phyloP scores from a whole-genome alignment of 2,888 invertebrate species.

The Neoascia interrupta region DNA sequence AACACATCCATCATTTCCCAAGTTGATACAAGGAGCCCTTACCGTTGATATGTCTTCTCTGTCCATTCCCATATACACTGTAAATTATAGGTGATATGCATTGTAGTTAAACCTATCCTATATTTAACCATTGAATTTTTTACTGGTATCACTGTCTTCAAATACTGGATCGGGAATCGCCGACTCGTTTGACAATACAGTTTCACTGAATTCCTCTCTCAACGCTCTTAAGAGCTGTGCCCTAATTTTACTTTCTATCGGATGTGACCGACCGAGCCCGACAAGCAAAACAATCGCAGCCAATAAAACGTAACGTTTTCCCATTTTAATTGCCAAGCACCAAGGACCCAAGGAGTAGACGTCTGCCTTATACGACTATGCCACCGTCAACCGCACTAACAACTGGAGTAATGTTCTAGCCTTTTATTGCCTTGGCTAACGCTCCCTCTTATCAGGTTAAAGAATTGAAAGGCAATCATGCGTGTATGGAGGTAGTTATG shows the following conservation, averaged over 20 bases:
- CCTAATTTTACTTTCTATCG: constrained; percentile 25
- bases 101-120: too few relatives aligned
- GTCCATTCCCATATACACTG: too few relatives aligned
- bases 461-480: constrained; percentile 29
- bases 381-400: constrained; percentile 19
- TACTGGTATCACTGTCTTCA: constrained; percentile 5
- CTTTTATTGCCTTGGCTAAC: constrained; percentile 43
- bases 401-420: constrained; percentile 31
- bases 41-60: constrained; percentile 8
- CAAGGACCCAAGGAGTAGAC: too few relatives aligned
- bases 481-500: constrained; percentile 33
- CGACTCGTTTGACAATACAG: constrained; percentile 4
- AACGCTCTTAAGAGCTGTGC: constrained; percentile 17
- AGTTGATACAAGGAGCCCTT: constrained; percentile 74
- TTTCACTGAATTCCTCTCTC: constrained; percentile 27
- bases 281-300: constrained; percentile 20
- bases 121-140: too few relatives aligned
- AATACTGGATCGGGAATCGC: background rate
- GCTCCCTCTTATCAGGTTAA: constrained; percentile 28
- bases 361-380: constrained; percentile 1
- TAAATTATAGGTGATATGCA: background rate
- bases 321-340: constrained; percentile 21
- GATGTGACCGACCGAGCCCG: constrained; percentile 18
- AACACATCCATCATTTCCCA: constrained; percentile 82
- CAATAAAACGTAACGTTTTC: constrained; percentile 28